These are phyloP conservation scores for Schlechtendalia chinensis DNA, from an alignment of 1,140 invertebrate genomes.

Conservation along the genomic window DNA sequence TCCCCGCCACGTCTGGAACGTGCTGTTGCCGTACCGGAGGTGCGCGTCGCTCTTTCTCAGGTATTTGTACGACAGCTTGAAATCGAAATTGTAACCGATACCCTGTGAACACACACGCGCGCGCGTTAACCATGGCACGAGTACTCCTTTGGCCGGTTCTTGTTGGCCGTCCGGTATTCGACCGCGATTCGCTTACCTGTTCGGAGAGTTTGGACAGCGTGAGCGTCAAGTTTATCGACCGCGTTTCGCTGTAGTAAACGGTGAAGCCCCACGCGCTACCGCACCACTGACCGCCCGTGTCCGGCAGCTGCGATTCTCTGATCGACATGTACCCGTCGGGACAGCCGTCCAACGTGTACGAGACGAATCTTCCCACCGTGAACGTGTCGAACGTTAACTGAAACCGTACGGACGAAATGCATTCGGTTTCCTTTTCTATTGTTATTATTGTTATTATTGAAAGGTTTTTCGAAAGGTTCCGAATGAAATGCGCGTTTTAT, in stretches of 20 bases:
- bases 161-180: too few species aligned
- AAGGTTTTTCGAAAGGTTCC: too few species aligned
- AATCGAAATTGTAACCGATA: constrained; percentile 77
- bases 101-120: constrained; percentile 59
- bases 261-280: constrained; percentile 80
- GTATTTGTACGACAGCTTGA: constrained; percentile 80
- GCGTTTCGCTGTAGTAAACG: constrained; percentile 79
- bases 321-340: constrained; percentile 79
- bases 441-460: too few species aligned
- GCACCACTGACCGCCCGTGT: constrained; percentile 78
- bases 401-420: too few species aligned
- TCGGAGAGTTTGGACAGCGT: constrained; percentile 69
- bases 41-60: constrained; percentile 70
- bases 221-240: constrained; percentile 73
- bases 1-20: constrained; percentile 68
- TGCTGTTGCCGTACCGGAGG: constrained; percentile 73
- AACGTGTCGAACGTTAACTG: constrained; percentile 85
- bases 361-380: constrained; percentile 79
- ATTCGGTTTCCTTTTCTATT: too few species aligned
- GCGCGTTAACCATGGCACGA: too few species aligned
- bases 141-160: too few species aligned
- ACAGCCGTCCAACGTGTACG: constrained; percentile 76
- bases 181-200: too few species aligned
- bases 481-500: too few species aligned
- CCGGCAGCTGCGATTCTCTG: constrained; percentile 67